phyloP scores from a whole-genome alignment of 2,797 vertebrate genomes.

The Crax fasciolata region DNA sequence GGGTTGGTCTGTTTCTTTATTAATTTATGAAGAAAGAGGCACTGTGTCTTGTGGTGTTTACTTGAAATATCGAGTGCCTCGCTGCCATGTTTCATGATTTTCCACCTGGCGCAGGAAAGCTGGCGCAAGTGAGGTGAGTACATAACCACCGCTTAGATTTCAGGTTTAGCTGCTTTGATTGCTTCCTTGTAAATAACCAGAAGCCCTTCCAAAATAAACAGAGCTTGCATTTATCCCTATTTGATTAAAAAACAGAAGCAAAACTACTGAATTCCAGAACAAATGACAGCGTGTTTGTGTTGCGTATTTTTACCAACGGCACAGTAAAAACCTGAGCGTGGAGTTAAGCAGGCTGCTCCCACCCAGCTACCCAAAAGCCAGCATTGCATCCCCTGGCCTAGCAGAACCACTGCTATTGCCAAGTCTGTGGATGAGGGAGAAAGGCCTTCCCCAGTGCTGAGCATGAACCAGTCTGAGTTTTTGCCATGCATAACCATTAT shows the following conservation, averaged over 20 bases:
- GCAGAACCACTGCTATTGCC: background rate
- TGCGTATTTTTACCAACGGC: constrained; percentile 10
- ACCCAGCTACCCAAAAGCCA: background rate
- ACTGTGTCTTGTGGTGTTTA: constrained; percentile 33
- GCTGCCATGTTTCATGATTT: constrained; percentile 51
- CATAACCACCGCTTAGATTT: constrained; percentile 1
- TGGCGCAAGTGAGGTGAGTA: constrained; percentile 23
- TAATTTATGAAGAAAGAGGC: constrained; percentile 45
- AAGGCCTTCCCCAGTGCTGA: background rate
- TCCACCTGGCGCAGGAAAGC: constrained; percentile 59
- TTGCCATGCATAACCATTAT: background rate
- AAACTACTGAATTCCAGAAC: background rate
- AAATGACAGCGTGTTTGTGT: background rate
- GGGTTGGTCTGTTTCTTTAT: constrained; percentile 14
- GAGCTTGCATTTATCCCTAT: background rate
- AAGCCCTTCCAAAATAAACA: constrained; percentile 29
- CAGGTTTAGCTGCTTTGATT: constrained; percentile 29
- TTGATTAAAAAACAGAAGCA: constrained; percentile 42
- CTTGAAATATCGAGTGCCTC: constrained; percentile 34
- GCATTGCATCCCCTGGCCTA: background rate
- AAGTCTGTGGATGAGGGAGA: background rate
- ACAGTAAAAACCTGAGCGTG: background rate
- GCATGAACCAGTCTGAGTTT: background rate
- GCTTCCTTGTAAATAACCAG: constrained; percentile 49
- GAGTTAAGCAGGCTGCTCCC: background rate